Evolutionary conservation across 2,888 invertebrate genomes (phyloP).

Genomic region (Philhelius pedissequus): DNA sequence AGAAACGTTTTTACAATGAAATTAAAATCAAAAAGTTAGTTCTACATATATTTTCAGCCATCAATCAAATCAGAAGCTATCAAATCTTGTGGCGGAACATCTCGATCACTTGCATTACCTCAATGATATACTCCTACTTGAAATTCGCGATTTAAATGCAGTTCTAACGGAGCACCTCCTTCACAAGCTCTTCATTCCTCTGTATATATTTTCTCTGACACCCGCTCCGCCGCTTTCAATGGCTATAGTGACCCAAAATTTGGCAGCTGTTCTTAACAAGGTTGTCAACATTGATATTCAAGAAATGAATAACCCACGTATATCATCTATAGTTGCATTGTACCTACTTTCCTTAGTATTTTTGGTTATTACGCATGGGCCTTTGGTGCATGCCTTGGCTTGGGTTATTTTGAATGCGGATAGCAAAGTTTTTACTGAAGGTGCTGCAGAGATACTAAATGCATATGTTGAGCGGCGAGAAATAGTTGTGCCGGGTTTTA

Average conservation of each 20-base stretch:
- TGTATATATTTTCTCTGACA: conserved; percentile 96
- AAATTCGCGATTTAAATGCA: conserved; percentile 94
- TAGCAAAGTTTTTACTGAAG: conserved; percentile 84
- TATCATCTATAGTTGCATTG: conserved; percentile 93
- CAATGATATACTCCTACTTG: conserved; percentile 95
- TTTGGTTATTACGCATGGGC: conserved; percentile 93
- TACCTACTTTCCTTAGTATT: conserved; percentile 97
- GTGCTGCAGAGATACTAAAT: conserved; percentile 84
- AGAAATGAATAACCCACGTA: conserved; percentile 84
- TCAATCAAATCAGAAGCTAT: conserved; percentile 92
- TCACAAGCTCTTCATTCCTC: conserved; percentile 93
- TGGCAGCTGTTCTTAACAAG: conserved; percentile 83
- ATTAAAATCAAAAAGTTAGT: not conserved
- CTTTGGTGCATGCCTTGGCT: conserved; percentile 93
- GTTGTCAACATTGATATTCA: conserved; percentile 81
- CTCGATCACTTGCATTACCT: conserved; percentile 98
- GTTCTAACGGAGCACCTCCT: conserved; percentile 96
- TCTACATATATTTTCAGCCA: conserved; percentile 80
- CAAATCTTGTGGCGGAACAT: conserved; percentile 97
- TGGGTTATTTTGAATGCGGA: conserved; percentile 93
- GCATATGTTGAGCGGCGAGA: conserved; percentile 83
- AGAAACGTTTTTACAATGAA: conserved; percentile 71
- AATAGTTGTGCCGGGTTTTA: conserved; percentile 82
- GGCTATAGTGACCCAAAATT: conserved; percentile 83
- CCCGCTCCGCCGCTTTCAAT: conserved; percentile 79